A percentile compares a stretch with the other conserved stretches of the same genome.
phyloP scores from a whole-genome alignment of 2,888 invertebrate genomes.

The Subacronicta megacephala region DNA sequence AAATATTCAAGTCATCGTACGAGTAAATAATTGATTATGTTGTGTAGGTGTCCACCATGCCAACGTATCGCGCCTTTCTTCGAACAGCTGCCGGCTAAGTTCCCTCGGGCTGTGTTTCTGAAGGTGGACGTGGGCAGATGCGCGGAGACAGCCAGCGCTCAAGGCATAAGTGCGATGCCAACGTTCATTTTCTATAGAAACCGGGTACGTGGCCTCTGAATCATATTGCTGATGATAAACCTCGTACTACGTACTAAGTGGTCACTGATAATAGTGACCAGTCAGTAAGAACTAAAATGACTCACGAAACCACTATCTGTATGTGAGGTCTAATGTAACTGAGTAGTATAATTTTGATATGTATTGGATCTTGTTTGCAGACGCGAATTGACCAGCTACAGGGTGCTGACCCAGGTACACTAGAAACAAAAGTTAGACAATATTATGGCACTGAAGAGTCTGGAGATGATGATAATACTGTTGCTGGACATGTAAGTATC shows the following conservation, averaged over 20 bases:
- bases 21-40: conserved; percentile 48
- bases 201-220: conserved; percentile 83
- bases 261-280: too few relatives aligned
- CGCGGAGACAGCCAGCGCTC: conserved; percentile 95
- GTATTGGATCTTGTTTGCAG: conserved; percentile 72
- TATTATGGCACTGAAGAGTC: conserved; percentile 93
- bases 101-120: conserved; percentile 96
- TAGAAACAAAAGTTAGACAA: conserved; percentile 97
- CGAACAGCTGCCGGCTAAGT: conserved; percentile 96
- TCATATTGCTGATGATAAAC: neutral
- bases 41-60: conserved; percentile 98
- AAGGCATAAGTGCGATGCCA: conserved; percentile 99
- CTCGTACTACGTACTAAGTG: neutral
- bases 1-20: conserved; percentile 79
- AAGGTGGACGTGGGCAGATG: conserved; percentile 99
- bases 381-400: conserved; percentile 95
- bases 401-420: conserved; percentile 95
- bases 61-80: conserved; percentile 97
- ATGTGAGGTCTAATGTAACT: too few relatives aligned
- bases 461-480: conserved; percentile 91
- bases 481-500: conserved; percentile 95
- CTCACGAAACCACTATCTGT: too few relatives aligned
- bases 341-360: too few relatives aligned
- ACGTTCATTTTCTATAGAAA: conserved; percentile 99
- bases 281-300: too few relatives aligned